Conservation (phyloP, 2,797 vertebrate genomes). For the Tinamus major region DNA sequence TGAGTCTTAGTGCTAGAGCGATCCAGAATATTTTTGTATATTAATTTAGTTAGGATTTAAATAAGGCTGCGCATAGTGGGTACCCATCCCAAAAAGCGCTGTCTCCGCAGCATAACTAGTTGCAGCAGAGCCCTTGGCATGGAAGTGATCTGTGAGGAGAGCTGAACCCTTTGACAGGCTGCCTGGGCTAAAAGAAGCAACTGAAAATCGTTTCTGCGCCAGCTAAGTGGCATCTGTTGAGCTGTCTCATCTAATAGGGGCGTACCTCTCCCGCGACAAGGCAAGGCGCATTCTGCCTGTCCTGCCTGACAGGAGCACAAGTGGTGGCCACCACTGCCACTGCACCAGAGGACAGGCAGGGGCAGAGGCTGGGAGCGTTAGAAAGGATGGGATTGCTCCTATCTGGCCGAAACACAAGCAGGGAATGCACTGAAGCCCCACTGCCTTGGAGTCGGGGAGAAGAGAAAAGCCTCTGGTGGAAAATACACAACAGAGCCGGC, state of each 20-base stretch:
- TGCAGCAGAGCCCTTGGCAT: background rate
- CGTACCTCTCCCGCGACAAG: conserved; percentile 9
- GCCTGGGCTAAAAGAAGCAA: background rate
- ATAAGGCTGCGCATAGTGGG: background rate
- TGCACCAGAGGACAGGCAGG: background rate
- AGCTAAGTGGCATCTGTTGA: conserved; percentile 37
- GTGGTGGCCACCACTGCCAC: background rate
- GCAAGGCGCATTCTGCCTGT: conserved; percentile 12
- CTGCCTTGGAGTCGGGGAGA: conserved; percentile 18
- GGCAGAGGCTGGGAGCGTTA: background rate
- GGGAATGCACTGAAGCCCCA: background rate
- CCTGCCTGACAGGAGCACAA: background rate
- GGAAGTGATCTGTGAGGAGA: background rate
- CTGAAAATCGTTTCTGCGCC: conserved; percentile 9
- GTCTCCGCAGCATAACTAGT: background rate
- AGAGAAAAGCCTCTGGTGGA: conserved; percentile 1
- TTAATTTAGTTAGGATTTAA: background rate
- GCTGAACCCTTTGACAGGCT: background rate
- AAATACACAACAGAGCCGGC: background rate
- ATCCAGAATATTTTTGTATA: background rate
- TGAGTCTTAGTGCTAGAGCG: background rate
- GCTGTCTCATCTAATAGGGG: background rate
- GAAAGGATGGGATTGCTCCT: conserved; percentile 27
- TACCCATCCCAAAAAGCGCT: background rate
- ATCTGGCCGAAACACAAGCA: background rate